Evolutionary conservation across 2,888 invertebrate species (phyloP).

Genomic region (Selenia dentaria): DNA sequence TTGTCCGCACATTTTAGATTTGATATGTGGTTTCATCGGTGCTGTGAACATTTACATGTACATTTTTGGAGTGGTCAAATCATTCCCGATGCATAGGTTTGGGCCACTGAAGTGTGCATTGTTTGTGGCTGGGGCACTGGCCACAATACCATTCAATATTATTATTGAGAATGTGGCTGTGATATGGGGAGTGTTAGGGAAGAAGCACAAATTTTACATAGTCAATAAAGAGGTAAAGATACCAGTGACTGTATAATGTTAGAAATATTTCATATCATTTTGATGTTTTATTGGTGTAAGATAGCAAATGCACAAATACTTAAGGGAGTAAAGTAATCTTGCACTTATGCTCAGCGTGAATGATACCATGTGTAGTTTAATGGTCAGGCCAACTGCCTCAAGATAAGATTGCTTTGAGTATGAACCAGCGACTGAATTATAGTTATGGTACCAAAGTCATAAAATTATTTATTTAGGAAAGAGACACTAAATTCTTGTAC

Average conservation of each 20-base stretch:
- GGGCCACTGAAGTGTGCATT: slow-evolving; percentile 91
- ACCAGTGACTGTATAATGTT: slow-evolving; percentile 85
- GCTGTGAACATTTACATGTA: slow-evolving; percentile 99
- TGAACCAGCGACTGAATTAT: slow-evolving; percentile 40
- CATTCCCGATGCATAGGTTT: slow-evolving; percentile 95
- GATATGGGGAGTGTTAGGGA: slow-evolving; percentile 96
- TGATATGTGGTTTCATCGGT: slow-evolving; percentile 95
- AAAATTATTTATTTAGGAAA: slow-evolving; percentile 28
- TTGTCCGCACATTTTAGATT: slow-evolving; percentile 92
- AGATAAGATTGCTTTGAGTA: slow-evolving; percentile 39
- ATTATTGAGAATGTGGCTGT: slow-evolving; percentile 98
- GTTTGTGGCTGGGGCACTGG: slow-evolving; percentile 93
- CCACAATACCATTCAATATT: slow-evolving; percentile 96
- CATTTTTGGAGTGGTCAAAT: slow-evolving; percentile 98
- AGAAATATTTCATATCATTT: slow-evolving; percentile 42
- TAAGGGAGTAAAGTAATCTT: slow-evolving; percentile 47
- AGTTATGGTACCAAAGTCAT: slow-evolving; percentile 47
- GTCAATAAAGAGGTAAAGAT: slow-evolving; percentile 95
- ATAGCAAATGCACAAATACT: slow-evolving; percentile 71
- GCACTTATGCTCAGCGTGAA: slow-evolving; percentile 45
- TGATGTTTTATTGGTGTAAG: slow-evolving; percentile 44
- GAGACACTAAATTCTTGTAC: slow-evolving; percentile 21
- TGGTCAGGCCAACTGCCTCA: slow-evolving; percentile 32
- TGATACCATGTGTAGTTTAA: slow-evolving; percentile 29
- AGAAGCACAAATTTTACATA: slow-evolving; percentile 98